These are phyloP conservation scores for Phycodurus eques DNA, from an alignment of 2,113 vertebrate species.

Conservation along the genomic window DNA sequence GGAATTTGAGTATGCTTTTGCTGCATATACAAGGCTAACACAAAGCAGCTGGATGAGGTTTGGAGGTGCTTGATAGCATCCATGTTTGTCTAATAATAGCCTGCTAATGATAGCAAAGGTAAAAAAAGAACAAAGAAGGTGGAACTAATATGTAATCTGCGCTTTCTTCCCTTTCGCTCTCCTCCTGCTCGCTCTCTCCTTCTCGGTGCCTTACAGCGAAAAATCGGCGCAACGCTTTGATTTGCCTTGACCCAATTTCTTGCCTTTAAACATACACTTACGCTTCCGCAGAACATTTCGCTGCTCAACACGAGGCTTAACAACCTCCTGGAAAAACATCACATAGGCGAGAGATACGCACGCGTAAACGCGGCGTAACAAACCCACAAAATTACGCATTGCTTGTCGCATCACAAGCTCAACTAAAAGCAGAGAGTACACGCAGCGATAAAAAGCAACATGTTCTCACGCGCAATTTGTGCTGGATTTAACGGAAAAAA, in stretches of 20 bases:
- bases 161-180: conserved; percentile 20
- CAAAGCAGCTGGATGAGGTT: conserved; percentile 21
- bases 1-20: neutral
- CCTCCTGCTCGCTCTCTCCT: conserved; percentile 7
- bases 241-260: conserved; percentile 70
- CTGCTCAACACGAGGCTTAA: conserved; percentile 62
- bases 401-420: conserved; percentile 21
- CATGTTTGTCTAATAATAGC: conserved; percentile 59
- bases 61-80: conserved; percentile 34
- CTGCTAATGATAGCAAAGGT: conserved; percentile 61
- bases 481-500: neutral
- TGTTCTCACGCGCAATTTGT: neutral
- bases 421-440: conserved; percentile 8
- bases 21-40: neutral
- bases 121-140: conserved; percentile 60
- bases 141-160: conserved; percentile 65
- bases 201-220: conserved; percentile 45
- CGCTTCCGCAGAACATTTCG: conserved; percentile 53
- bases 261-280: conserved; percentile 57
- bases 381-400: conserved; percentile 19
- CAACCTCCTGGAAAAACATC: conserved; percentile 58
- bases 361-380: conserved; percentile 7
- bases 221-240: conserved; percentile 57
- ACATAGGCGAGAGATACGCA: conserved; percentile 9
- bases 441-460: neutral